A percentile compares a stretch with the other conserved stretches of the same genome.
Evolutionary conservation across 2,113 vertebrate species (phyloP).

Genomic region (Aegotheles bennettii): DNA sequence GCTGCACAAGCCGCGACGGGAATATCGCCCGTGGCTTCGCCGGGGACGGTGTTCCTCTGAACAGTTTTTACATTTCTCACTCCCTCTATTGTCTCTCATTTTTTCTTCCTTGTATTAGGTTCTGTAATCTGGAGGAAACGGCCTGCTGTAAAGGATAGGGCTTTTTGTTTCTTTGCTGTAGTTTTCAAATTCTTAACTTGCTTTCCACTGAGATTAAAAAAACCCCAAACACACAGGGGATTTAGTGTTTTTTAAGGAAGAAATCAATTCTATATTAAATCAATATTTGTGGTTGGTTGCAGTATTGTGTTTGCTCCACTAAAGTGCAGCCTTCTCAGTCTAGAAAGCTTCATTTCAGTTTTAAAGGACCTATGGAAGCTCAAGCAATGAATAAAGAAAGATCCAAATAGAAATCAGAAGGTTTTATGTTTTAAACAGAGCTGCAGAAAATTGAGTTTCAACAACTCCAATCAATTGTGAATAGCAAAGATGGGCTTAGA

Average conservation of each 20-base stretch:
- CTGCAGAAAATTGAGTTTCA: not conserved
- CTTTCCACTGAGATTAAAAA: not conserved
- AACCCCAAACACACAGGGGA: not conserved
- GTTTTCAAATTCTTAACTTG: not conserved
- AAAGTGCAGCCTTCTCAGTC: not conserved
- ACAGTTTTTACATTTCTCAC: not conserved
- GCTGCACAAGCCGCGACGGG: not conserved
- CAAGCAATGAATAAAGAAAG: not conserved
- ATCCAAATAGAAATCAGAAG: not conserved
- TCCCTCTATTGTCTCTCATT: not conserved
- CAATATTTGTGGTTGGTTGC: not conserved
- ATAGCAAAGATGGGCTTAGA: not conserved
- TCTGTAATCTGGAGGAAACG: not conserved
- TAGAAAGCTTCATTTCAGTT: not conserved
- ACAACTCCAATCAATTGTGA: not conserved
- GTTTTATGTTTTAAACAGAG: not conserved
- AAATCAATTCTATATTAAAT: not conserved
- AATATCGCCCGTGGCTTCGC: rapidly evolving
- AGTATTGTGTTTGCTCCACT: not conserved
- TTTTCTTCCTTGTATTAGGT: not conserved
- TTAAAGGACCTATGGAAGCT: not conserved
- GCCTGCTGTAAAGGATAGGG: not conserved
- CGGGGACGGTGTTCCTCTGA: not conserved
- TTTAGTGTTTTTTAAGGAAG: not conserved
- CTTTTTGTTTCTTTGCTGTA: not conserved